Conservation (phyloP, 2,113 vertebrate genomes). For the Varanus salvator region DNA sequence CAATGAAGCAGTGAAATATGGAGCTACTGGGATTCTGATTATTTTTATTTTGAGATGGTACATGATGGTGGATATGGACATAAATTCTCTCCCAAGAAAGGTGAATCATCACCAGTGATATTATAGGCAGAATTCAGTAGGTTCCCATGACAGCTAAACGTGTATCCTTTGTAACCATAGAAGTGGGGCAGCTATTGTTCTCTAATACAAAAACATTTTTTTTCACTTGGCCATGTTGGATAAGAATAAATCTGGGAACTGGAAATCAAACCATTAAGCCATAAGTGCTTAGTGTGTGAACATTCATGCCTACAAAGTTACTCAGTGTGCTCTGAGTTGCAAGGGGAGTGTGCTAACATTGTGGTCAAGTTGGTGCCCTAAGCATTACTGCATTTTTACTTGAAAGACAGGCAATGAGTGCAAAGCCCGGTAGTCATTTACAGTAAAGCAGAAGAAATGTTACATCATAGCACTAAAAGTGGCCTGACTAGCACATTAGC, state of each 20-base stretch:
- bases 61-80: neutral
- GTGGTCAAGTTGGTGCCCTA: neutral
- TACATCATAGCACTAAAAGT: constrained; percentile 62
- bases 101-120: neutral
- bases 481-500: constrained; percentile 28
- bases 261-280: constrained; percentile 48
- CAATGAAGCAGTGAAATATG: neutral
- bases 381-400: constrained; percentile 20
- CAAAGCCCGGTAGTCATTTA: constrained; percentile 55
- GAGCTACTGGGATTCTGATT: neutral
- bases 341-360: constrained; percentile 33
- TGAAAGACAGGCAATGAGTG: constrained; percentile 54
- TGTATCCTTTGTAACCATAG: neutral
- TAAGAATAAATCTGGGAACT: constrained; percentile 65
- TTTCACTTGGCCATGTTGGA: neutral
- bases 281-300: constrained; percentile 32
- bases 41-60: neutral
- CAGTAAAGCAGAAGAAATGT: constrained; percentile 51
- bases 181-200: neutral
- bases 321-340: constrained; percentile 51
- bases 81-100: neutral
- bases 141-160: neutral
- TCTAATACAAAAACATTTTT: neutral
- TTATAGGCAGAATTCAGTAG: neutral
- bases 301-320: constrained; percentile 50